Evolutionary conservation across 2,888 invertebrate species (phyloP).

Genomic region (Spisula solida): DNA sequence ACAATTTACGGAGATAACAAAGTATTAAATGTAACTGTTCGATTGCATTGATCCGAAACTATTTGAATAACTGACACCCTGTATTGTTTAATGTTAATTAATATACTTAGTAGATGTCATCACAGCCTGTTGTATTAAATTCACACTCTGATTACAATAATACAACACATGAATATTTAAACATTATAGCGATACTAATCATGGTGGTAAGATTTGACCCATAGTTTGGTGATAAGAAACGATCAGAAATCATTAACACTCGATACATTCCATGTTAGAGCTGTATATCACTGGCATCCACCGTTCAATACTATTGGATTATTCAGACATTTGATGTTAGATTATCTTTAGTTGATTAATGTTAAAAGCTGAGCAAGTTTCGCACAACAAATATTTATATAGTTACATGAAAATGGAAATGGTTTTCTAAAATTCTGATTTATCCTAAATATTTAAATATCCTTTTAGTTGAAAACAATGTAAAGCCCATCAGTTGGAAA

Average conservation of each 20-base stretch:
- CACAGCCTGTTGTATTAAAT: not conserved
- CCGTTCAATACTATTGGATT: not conserved
- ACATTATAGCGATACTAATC: not conserved
- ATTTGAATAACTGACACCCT: not conserved
- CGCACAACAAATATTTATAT: not conserved
- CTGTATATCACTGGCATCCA: not conserved
- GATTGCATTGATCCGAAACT: not conserved
- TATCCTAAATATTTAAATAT: no score
- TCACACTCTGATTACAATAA: not conserved
- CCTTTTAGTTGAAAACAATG: no score
- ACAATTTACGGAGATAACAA: no score
- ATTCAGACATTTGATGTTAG: constrained; percentile 8
- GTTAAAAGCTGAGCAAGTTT: not conserved
- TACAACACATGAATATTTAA: not conserved
- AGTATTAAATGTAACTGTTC: no score
- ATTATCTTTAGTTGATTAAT: not conserved
- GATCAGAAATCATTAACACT: constrained; percentile 19
- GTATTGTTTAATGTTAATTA: not conserved
- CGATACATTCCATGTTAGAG: not conserved
- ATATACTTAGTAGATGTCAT: not conserved
- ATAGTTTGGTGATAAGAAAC: not conserved
- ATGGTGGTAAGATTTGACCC: not conserved
- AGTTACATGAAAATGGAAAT: no score
- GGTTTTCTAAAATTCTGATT: no score
- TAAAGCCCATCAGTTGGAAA: no score